Conservation (phyloP, 2,113 vertebrate genomes). For the Piaya cayana region DNA sequence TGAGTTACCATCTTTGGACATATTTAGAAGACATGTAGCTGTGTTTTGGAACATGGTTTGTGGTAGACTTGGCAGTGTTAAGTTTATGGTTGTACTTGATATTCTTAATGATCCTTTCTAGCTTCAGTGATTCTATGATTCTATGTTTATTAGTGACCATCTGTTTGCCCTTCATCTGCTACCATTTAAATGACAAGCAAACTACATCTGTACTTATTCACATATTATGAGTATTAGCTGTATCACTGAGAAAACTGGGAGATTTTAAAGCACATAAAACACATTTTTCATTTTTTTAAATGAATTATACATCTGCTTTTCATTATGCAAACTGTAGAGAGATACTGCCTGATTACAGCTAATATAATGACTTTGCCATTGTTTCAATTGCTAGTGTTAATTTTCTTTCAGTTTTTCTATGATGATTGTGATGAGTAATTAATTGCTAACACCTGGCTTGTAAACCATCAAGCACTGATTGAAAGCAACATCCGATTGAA, state of each 20-base stretch:
- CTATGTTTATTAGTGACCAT: slow-evolving; percentile 18
- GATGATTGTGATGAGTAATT: slow-evolving; percentile 17
- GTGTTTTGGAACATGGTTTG: background rate
- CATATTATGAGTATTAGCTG: background rate
- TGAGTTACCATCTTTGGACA: background rate
- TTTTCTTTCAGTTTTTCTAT: slow-evolving; percentile 32
- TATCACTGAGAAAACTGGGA: background rate
- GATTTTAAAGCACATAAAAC: background rate
- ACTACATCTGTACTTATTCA: background rate
- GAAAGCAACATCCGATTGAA: background rate
- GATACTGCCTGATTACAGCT: slow-evolving; percentile 18
- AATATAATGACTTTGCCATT: slow-evolving; percentile 38
- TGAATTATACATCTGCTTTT: slow-evolving; percentile 45
- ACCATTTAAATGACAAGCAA: background rate
- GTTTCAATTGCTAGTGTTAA: slow-evolving; percentile 37
- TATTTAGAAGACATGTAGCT: background rate
- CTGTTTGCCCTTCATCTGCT: slow-evolving; percentile 27
- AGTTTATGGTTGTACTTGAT: rapidly evolving
- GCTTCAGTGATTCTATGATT: background rate
- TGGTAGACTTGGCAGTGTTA: background rate
- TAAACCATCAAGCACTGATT: background rate
- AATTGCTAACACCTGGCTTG: slow-evolving; percentile 27
- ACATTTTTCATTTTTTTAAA: slow-evolving; percentile 23
- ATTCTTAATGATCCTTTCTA: background rate
- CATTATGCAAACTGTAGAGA: slow-evolving; percentile 17